Conservation (phyloP, 2,113 vertebrate genomes). For the Labeo rohita region DNA sequence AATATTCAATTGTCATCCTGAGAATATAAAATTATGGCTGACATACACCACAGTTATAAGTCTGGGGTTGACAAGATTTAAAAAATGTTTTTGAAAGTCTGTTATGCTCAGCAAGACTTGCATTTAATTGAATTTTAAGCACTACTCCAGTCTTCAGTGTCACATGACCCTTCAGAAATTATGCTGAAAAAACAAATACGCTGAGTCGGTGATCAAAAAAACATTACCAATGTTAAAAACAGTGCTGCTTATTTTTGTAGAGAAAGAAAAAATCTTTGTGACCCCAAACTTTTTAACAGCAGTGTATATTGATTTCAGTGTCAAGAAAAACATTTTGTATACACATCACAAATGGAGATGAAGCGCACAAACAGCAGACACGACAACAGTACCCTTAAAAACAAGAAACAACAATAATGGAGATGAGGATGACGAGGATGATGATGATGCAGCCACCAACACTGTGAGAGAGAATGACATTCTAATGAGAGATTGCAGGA, state of each 20-base stretch:
- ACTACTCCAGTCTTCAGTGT: not conserved
- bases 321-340: not conserved
- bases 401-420: slow-evolving; percentile 49
- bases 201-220: not conserved
- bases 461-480: slow-evolving; percentile 61
- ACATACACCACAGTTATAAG: not conserved
- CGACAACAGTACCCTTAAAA: slow-evolving; percentile 32
- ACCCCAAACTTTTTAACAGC: not conserved
- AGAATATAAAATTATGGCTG: not conserved
- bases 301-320: not conserved
- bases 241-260: not conserved
- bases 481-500: slow-evolving; percentile 59
- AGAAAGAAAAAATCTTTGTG: too few species aligned
- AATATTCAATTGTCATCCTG: not conserved
- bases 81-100: not conserved
- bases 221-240: not conserved
- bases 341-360: not conserved
- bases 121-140: not conserved
- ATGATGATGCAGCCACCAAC: slow-evolving; percentile 62
- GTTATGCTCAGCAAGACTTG: not conserved
- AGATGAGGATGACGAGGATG: slow-evolving; percentile 48
- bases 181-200: not conserved
- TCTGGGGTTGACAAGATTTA: not conserved
- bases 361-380: slow-evolving; percentile 7
- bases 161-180: not conserved